Evolutionary conservation across 2,113 vertebrate genomes (phyloP).

Genomic region (Ploceus nigricollis): DNA sequence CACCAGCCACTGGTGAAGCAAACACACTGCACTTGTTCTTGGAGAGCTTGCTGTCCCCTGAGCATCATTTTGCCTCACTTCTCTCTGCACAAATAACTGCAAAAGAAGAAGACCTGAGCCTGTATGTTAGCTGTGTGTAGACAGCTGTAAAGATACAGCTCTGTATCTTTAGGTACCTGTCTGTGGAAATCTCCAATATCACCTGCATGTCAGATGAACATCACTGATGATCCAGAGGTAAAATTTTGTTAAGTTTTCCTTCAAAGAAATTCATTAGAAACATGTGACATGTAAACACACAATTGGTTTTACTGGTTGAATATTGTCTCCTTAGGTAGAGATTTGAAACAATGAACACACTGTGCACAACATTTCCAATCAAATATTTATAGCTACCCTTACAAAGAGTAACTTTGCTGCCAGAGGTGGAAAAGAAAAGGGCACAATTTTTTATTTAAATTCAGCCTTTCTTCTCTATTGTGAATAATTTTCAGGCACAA

Average conservation of each 20-base stretch:
- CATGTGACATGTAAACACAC: not conserved
- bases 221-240: not conserved
- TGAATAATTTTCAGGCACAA: not conserved
- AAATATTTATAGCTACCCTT: not conserved
- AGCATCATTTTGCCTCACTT: not conserved
- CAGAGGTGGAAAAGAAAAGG: not conserved
- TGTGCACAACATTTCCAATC: not conserved
- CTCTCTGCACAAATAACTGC: not conserved
- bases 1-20: not conserved
- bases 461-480: not conserved
- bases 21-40: not conserved
- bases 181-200: not conserved
- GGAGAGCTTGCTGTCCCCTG: not conserved
- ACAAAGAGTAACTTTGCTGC: not conserved
- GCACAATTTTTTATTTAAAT: not conserved
- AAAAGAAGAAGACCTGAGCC: not conserved
- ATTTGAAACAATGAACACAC: not conserved
- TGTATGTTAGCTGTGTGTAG: not conserved
- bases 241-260: not conserved
- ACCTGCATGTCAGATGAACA: not conserved
- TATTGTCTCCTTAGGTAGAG: not conserved
- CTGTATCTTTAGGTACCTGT: not conserved
- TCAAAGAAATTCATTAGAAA: not conserved
- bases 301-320: not conserved
- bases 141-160: not conserved